Evolutionary conservation across 2,113 vertebrate genomes (phyloP).

Genomic region (Xenus cinereus): DNA sequence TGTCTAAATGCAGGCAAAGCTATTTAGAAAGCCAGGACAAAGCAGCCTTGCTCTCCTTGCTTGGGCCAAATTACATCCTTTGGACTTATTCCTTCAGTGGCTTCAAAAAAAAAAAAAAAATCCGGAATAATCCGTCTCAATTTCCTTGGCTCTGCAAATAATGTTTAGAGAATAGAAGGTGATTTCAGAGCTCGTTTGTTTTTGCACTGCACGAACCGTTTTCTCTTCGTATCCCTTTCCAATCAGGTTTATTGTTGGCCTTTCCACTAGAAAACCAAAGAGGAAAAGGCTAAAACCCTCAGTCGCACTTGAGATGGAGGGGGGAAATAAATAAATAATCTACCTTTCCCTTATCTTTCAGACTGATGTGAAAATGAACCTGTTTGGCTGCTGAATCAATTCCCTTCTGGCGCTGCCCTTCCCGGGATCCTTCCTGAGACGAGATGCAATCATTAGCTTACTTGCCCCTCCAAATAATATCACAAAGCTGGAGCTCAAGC

Average conservation of each 20-base stretch:
- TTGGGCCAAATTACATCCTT: constrained; percentile 74
- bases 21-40: constrained; percentile 69
- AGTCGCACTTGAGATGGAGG: background rate
- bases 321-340: background rate
- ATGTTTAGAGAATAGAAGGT: constrained; percentile 75
- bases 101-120: constrained; percentile 53
- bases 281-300: constrained; percentile 37
- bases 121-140: constrained; percentile 68
- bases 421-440: background rate
- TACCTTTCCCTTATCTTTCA: constrained; percentile 58
- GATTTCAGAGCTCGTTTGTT: constrained; percentile 76
- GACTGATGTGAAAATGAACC: constrained; percentile 40
- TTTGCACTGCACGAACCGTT: constrained; percentile 49
- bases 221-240: constrained; percentile 71
- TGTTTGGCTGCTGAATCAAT: constrained; percentile 51
- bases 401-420: constrained; percentile 12
- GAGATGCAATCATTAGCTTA: constrained; percentile 14
- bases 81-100: constrained; percentile 58
- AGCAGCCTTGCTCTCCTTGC: constrained; percentile 51
- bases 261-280: background rate
- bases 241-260: constrained; percentile 66
- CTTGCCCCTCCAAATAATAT: constrained; percentile 17
- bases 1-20: constrained; percentile 80
- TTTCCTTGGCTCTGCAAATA: constrained; percentile 73
- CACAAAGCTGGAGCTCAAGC: background rate